A percentile compares a stretch with the other conserved stretches of the same genome.
Conservation (phyloP, 2,888 invertebrate species). For the Cynaeus angustus region DNA sequence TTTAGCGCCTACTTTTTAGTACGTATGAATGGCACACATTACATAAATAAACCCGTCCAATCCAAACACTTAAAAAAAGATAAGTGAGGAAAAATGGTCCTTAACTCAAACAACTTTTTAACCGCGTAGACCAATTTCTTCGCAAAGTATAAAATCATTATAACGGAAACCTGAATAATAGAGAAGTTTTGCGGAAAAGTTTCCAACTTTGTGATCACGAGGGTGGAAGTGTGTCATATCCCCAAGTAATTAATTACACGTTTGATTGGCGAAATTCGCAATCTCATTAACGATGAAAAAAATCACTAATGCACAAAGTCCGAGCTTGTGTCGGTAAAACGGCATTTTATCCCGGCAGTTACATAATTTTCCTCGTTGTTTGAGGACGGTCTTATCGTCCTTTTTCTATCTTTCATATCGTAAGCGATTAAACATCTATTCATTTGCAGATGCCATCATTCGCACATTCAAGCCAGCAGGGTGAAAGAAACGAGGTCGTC, state of each 20-base stretch:
- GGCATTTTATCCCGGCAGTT: conserved; percentile 7
- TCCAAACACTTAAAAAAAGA: not conserved
- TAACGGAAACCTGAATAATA: conserved; percentile 20
- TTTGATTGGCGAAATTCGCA: conserved; percentile 5
- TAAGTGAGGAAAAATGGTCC: not conserved
- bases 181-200: conserved; percentile 22
- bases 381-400: conserved; percentile 4
- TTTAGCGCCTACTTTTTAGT: conserved; percentile 33
- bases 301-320: not conserved
- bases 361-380: conserved; percentile 28
- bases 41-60: conserved; percentile 27
- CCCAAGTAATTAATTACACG: conserved; percentile 6
- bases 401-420: conserved; percentile 16
- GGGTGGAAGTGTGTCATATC: conserved; percentile 26
- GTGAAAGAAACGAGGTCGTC: conserved; percentile 20
- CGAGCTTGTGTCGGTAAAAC: conserved; percentile 2
- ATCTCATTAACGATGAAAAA: not conserved
- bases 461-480: conserved; percentile 8
- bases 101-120: conserved; percentile 1
- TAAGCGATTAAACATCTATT: conserved; percentile 29
- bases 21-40: conserved; percentile 34
- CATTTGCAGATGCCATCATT: conserved; percentile 34
- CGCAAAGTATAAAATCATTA: conserved; percentile 21
- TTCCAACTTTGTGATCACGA: conserved; percentile 28
- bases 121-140: conserved; percentile 13